Evolutionary conservation across 2,888 invertebrate genomes (phyloP).

Genomic region (Cerastoderma edule): DNA sequence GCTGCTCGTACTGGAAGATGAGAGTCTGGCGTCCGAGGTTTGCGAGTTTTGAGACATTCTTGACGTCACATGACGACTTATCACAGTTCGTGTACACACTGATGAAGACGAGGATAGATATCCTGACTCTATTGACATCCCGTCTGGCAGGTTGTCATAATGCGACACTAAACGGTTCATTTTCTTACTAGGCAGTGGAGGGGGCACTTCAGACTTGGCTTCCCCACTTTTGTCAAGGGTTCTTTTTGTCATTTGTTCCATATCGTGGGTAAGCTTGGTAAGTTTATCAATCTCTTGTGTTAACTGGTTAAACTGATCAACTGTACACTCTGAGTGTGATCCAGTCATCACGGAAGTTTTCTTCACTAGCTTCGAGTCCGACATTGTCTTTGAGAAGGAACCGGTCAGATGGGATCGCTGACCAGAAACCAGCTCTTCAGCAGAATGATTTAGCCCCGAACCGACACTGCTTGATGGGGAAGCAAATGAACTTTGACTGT

Average conservation of each 20-base stretch:
- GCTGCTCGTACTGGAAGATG: constrained; percentile 69
- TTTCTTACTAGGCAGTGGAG: constrained; percentile 88
- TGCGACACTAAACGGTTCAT: constrained; percentile 88
- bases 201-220: constrained; percentile 82
- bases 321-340: constrained; percentile 69
- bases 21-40: constrained; percentile 66
- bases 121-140: constrained; percentile 39
- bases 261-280: constrained; percentile 76
- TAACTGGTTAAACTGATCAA: constrained; percentile 76
- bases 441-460: constrained; percentile 94
- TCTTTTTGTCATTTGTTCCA: constrained; percentile 67
- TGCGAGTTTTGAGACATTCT: constrained; percentile 53
- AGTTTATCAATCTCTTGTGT: constrained; percentile 75
- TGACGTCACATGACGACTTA: constrained; percentile 65
- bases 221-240: constrained; percentile 27
- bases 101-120: constrained; percentile 47
- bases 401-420: constrained; percentile 43
- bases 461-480: constrained; percentile 91
- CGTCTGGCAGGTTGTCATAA: constrained; percentile 88
- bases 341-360: constrained; percentile 51
- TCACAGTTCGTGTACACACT: constrained; percentile 53
- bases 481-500: constrained; percentile 65
- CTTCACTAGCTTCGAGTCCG: constrained; percentile 64
- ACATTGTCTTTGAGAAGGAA: constrained; percentile 65
- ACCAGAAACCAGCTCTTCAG: constrained; percentile 73